Conservation (phyloP, 2,888 invertebrate genomes). For the Rapana venosa region DNA sequence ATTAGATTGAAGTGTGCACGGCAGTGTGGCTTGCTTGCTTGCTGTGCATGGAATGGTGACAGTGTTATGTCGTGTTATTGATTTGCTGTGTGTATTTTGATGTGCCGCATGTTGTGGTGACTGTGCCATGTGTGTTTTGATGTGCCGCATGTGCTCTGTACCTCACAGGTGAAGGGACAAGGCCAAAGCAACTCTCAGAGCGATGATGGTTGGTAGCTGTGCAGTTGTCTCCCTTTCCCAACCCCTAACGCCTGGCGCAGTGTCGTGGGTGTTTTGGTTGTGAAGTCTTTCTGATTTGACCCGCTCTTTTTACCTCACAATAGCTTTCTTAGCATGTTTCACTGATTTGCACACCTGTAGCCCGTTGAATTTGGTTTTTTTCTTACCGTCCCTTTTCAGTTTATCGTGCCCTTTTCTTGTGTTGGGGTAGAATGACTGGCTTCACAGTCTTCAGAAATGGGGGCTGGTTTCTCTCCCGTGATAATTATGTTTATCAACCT, state of each 20-base stretch:
- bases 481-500: too few relatives aligned
- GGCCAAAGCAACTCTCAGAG: neutral
- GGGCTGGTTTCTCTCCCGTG: too few relatives aligned
- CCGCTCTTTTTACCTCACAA: too few relatives aligned
- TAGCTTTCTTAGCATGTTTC: neutral
- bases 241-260: neutral
- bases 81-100: too few relatives aligned
- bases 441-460: too few relatives aligned
- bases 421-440: too few relatives aligned
- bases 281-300: too few relatives aligned
- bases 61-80: too few relatives aligned
- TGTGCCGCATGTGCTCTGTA: neutral
- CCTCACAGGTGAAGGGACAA: neutral
- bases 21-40: too few relatives aligned
- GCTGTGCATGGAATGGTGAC: too few relatives aligned
- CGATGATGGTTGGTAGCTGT: constrained; percentile 11
- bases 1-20: too few relatives aligned
- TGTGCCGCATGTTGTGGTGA: neutral
- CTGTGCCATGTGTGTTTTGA: neutral
- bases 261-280: too few relatives aligned
- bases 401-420: neutral
- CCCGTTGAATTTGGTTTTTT: neutral
- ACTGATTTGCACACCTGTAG: neutral
- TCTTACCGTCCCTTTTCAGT: neutral
- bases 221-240: neutral